Evolutionary conservation across 2,113 vertebrate genomes (phyloP), one percentile per base, ranked within the genome.

Genomic region (Rhineura floridana): DNA sequence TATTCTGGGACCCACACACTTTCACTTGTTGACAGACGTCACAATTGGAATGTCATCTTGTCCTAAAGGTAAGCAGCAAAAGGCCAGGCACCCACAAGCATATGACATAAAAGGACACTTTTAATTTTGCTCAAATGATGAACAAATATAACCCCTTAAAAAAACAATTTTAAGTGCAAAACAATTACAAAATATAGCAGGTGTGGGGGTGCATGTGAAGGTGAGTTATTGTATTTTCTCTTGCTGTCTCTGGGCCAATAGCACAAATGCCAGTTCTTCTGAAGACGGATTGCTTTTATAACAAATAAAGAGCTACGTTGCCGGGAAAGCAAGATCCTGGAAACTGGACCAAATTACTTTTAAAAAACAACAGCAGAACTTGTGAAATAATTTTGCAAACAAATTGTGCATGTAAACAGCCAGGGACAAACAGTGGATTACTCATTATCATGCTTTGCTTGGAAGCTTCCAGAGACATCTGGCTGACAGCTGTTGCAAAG

Each of bases 141-240:
- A 88, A 84, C 73, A 65, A 52, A 28, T 88, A 63, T 11, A 4
- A 48, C 36, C 33, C 52, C 28, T 25, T 21, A 65, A 76, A 79
- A 42, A 44, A 72, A 39, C 63, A 36, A 82, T 62, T 36, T 36
- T 39, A 33, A 76, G 19, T 67, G 85, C 76, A 84, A 80, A 81
- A 88, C 65, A n/a, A 44, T 84, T 91, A 91, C 76, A 89, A 91
- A 91, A 87, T 39, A n/a, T 28, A 33, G 83, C 9, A 6, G 23
- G 19, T 25, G n/a, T n/a, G n/a, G 19, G 48, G 3, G 33, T 62
- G 5, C n/a, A n/a, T n/a, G n/a, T n/a, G n/a, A n/a, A n/a, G n/a
- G n/a, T 44, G 25, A 44, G 3, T 23, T 67, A 44, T 6, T 2
- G 5, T 2, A 69, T 46, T 4, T 28, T 55, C 1, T 79, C 63